phyloP scores from a whole-genome alignment of 2,888 invertebrate species.

The Amblyteles armatorius region DNA sequence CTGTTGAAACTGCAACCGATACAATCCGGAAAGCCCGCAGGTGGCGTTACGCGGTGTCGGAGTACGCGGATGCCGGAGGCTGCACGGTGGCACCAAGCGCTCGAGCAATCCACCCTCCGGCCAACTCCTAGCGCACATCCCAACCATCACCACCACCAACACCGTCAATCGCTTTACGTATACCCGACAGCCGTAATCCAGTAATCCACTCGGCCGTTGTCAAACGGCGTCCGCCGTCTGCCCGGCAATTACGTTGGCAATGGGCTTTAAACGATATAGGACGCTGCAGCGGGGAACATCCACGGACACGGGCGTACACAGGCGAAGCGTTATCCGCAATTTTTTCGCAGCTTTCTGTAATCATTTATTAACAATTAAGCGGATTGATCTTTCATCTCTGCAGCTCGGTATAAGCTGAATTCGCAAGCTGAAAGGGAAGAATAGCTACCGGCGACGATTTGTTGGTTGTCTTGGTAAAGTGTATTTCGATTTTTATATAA shows the following conservation, averaged over 20 bases:
- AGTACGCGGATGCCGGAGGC: constrained; percentile 41
- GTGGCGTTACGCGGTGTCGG: constrained; percentile 40
- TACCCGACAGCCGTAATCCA: constrained; percentile 65
- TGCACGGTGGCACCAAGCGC: constrained; percentile 40
- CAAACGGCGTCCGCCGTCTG: constrained; percentile 64
- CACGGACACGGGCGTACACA: neutral
- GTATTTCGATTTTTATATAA: too few species aligned
- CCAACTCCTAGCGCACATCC: constrained; percentile 31
- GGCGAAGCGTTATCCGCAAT: constrained; percentile 13
- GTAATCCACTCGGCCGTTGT: constrained; percentile 68
- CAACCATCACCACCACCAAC: constrained; percentile 40
- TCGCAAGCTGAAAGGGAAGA: neutral
- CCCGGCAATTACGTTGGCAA: constrained; percentile 62
- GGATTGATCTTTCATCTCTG: neutral
- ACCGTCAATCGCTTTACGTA: constrained; percentile 54
- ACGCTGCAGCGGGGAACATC: neutral
- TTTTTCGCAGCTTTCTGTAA: neutral
- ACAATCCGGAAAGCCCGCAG: constrained; percentile 59
- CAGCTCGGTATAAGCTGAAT: neutral
- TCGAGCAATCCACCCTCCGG: constrained; percentile 55
- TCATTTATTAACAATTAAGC: neutral
- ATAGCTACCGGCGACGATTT: neutral
- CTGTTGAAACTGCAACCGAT: constrained; percentile 41
- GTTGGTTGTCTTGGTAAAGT: too few species aligned
- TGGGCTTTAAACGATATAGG: constrained; percentile 60